phyloP scores from a whole-genome alignment of 2,113 vertebrate genomes.

The Oreochromis tanganicae region DNA sequence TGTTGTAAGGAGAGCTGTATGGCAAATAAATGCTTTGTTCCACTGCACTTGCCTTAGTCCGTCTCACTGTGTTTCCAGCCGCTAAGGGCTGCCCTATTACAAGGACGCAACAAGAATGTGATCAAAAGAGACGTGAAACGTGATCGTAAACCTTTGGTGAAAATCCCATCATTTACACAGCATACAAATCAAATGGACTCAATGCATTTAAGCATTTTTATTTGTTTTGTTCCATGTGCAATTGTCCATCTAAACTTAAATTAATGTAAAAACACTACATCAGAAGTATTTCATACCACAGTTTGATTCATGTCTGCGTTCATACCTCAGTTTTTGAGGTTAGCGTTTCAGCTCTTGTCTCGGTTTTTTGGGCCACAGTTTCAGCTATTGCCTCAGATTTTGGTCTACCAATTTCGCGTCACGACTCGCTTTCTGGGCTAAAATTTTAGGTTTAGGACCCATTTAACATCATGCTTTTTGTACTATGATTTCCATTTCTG shows the following conservation, averaged over 20 bases:
- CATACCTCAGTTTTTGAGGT: neutral
- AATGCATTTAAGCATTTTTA: neutral
- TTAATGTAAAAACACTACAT: neutral
- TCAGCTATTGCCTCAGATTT: neutral
- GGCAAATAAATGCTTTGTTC: no score
- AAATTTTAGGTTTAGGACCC: rapidly evolving
- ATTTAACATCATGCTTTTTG: neutral
- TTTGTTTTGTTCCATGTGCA: neutral
- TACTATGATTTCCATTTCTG: rapidly evolving
- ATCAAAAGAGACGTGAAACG: neutral
- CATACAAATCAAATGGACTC: neutral
- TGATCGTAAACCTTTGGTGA: neutral
- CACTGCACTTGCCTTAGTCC: no score
- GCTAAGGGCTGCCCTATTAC: no score
- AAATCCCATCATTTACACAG: neutral
- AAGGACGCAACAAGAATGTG: neutral
- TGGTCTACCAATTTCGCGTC: rapidly evolving
- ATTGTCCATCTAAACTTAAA: neutral
- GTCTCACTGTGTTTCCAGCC: no score
- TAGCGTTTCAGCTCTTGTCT: rapidly evolving
- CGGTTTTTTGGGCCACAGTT: rapidly evolving
- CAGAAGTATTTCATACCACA: neutral
- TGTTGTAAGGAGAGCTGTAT: no score
- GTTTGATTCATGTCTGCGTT: neutral
- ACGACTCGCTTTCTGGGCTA: rapidly evolving